Conservation (phyloP, 2,113 vertebrate genomes). For the Alligator sinensis region DNA sequence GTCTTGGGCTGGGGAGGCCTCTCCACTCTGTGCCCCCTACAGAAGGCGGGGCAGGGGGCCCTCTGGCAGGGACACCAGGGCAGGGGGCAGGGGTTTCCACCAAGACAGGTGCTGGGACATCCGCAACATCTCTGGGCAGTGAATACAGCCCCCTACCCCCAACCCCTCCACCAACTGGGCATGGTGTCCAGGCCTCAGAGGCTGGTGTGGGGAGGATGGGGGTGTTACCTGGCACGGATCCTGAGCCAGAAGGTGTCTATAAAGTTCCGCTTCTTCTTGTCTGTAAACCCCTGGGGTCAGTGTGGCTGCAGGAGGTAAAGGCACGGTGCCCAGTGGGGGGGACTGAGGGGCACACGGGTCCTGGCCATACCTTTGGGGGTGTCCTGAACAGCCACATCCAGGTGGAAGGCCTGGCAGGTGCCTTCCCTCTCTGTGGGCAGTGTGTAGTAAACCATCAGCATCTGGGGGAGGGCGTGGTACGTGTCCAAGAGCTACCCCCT, state of each 20-base stretch:
- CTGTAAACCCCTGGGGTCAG: conserved; percentile 14
- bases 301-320: not conserved
- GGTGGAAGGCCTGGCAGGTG: not conserved
- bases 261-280: not conserved
- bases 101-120: too few species aligned
- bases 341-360: too few species aligned
- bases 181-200: too few species aligned
- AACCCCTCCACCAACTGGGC: too few species aligned
- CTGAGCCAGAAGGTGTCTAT: conserved; percentile 19
- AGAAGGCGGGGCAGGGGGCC: too few species aligned
- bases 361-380: not conserved
- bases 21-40: too few species aligned
- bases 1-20: too few species aligned
- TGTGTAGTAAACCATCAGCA: conserved; percentile 21
- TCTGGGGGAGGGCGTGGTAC: not conserved
- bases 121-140: too few species aligned
- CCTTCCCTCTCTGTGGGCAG: not conserved
- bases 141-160: too few species aligned
- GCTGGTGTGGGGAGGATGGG: not conserved
- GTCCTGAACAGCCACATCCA: not conserved
- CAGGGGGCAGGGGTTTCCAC: not conserved
- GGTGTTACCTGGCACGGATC: conserved; percentile 16
- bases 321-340: too few species aligned
- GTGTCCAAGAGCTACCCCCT: not conserved
- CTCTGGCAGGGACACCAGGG: not conserved